Evolutionary conservation across 2,797 vertebrate species (phyloP).

Genomic region (Garrulus glandarius): DNA sequence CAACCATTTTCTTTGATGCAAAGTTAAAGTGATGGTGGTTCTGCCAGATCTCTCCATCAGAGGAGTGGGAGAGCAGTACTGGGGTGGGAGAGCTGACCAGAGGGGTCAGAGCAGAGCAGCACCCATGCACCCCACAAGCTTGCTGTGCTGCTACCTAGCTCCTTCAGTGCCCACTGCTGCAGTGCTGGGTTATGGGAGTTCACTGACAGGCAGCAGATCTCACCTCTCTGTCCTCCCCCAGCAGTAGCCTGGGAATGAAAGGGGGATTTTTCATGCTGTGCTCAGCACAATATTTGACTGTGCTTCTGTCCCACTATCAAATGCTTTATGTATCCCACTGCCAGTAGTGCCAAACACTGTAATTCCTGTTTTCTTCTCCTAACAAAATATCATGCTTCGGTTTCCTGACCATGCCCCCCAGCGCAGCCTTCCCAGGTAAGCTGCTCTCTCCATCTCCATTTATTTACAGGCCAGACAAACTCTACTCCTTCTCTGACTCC

Average conservation of each 20-base stretch:
- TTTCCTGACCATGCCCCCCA: not conserved
- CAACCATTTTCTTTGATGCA: accelerated
- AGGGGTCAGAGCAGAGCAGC: not conserved
- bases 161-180: not conserved
- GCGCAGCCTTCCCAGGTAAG: conserved; percentile 1
- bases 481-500: not conserved
- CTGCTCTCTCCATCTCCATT: not conserved
- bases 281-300: not conserved
- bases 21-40: not conserved
- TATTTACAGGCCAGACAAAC: not conserved
- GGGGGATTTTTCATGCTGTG: not conserved
- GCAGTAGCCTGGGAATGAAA: not conserved
- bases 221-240: not conserved
- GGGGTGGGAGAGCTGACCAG: not conserved
- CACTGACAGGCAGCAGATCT: accelerated
- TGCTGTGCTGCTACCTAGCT: accelerated
- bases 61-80: not conserved
- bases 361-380: not conserved
- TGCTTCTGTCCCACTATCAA: not conserved
- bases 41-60: not conserved
- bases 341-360: not conserved
- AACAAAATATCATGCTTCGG: not conserved
- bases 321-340: not conserved
- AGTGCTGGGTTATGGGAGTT: not conserved
- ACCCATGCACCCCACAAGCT: accelerated